These are phyloP conservation scores for Aethes cnicana DNA, from an alignment of 2,888 invertebrate species.

Conservation along the genomic window DNA sequence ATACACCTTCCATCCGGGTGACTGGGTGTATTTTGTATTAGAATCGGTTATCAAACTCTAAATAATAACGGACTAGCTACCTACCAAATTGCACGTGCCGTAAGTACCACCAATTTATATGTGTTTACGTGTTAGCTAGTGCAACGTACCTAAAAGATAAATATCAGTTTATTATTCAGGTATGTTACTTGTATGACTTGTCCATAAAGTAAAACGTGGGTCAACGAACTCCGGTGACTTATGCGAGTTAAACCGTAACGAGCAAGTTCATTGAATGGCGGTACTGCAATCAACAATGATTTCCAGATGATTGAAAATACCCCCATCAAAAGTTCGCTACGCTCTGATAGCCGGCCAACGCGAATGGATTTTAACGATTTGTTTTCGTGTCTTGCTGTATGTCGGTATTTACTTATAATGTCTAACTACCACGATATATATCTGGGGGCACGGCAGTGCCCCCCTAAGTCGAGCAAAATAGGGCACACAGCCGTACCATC, in stretches of 20 bases:
- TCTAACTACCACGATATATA: too few relatives aligned
- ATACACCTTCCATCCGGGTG: too few relatives aligned
- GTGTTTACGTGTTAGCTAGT: too few relatives aligned
- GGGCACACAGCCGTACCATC: too few relatives aligned
- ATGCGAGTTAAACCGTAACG: background rate
- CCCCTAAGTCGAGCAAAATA: too few relatives aligned
- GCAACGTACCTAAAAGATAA: background rate
- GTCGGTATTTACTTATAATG: too few relatives aligned
- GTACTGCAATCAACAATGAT: slow-evolving; percentile 18
- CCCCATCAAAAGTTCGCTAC: slow-evolving; percentile 16
- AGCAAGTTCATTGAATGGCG: background rate
- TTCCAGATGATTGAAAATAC: slow-evolving; percentile 16
- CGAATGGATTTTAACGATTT: background rate
- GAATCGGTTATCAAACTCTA: too few relatives aligned
- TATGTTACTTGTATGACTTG: slow-evolving; percentile 3
- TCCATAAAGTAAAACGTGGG: slow-evolving; percentile 8
- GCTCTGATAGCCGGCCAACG: slow-evolving; percentile 1
- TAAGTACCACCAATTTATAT: too few relatives aligned
- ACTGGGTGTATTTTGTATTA: too few relatives aligned
- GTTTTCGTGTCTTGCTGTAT: background rate
- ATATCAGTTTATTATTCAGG: background rate
- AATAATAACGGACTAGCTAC: too few relatives aligned
- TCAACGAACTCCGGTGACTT: slow-evolving; percentile 16
- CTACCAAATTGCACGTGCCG: too few relatives aligned
- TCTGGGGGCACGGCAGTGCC: too few relatives aligned